Percentiles rank a stretch among this genome's conserved stretches.
Evolutionary conservation across 2,113 vertebrate genomes (phyloP).

Genomic region (Ariopsis seemanni): DNA sequence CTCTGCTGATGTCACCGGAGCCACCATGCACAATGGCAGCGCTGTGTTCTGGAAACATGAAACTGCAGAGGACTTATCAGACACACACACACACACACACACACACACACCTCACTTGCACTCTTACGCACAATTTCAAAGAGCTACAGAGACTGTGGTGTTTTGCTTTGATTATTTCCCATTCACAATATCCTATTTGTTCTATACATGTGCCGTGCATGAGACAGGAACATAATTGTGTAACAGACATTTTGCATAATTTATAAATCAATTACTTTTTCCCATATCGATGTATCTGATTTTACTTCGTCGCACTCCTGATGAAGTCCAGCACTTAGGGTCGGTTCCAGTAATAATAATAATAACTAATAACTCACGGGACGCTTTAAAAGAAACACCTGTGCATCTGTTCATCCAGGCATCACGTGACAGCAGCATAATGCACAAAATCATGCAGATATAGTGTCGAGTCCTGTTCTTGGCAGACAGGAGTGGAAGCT

Average conservation of each 20-base stretch:
- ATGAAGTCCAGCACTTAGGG: not conserved
- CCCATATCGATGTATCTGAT: not conserved
- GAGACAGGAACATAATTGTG: too few species aligned
- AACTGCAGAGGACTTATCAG: conserved; percentile 57
- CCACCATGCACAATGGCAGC: conserved; percentile 70
- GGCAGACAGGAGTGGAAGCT: not conserved
- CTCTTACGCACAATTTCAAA: not conserved
- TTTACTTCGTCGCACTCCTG: not conserved
- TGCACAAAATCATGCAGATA: not conserved
- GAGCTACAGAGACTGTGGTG: not conserved
- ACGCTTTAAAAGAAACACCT: not conserved
- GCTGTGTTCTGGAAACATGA: conserved; percentile 70
- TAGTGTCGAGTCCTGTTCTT: not conserved
- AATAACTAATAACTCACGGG: not conserved
- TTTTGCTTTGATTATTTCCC: conserved; percentile 13
- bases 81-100: conserved; percentile 23
- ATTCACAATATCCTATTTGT: not conserved
- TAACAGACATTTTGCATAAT: not conserved
- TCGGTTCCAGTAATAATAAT: not conserved
- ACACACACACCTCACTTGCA: conserved; percentile 1
- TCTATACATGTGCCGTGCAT: not conserved
- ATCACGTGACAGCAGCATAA: not conserved
- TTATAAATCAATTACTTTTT: not conserved
- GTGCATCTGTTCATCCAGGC: not conserved
- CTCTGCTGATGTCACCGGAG: conserved; percentile 73